Base-by-base conservation (phyloP, 1,140 invertebrate genomes). In the Drosophila setifemur region DNA sequence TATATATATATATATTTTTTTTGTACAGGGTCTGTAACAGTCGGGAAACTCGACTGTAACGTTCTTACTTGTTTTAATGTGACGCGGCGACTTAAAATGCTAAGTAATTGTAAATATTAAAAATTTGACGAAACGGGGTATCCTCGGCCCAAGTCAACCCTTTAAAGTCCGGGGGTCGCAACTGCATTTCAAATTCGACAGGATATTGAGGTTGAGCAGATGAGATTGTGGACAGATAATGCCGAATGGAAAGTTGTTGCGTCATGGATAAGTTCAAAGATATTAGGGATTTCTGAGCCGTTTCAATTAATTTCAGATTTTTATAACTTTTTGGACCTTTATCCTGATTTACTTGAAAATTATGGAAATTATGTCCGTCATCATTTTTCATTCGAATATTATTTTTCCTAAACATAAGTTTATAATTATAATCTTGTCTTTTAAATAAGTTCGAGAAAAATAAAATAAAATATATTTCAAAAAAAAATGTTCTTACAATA, bases 31-130 rank as follows among this genome's bases (percentile, higher is more conserved):
- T n/a, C n/a, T n/a, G n/a, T n/a, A n/a, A n/a, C n/a, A n/a, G n/a
- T n/a, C n/a, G n/a, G n/a, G n/a, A n/a, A n/a, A n/a, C n/a, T n/a
- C n/a, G n/a, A n/a, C n/a, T n/a, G n/a, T n/a, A n/a, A n/a, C n/a
- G n/a, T n/a, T n/a, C n/a, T n/a, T n/a, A n/a, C n/a, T n/a, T n/a
- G n/a, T n/a, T 73, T 73, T 81, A 76, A 86, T 86, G 81, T 86
- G 82, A 86, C 48, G 75, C 67, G 61, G 49, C 75, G 81, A 81
- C 75, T 85, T 79, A 69, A 81, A 76, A 81, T 86, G 72, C 72
- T 81, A 86, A 86, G 81, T 86, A 86, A 86, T 86, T 86, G 81
- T 87, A 86, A 86, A 86, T 86, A 86, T 86, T 86, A 75, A 86
- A 81, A 68, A 72, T 69, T 75, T 74, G 37, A 57, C 35, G 40